Evolutionary conservation across 2,113 vertebrate genomes (phyloP).

Genomic region (Pipa parva): DNA sequence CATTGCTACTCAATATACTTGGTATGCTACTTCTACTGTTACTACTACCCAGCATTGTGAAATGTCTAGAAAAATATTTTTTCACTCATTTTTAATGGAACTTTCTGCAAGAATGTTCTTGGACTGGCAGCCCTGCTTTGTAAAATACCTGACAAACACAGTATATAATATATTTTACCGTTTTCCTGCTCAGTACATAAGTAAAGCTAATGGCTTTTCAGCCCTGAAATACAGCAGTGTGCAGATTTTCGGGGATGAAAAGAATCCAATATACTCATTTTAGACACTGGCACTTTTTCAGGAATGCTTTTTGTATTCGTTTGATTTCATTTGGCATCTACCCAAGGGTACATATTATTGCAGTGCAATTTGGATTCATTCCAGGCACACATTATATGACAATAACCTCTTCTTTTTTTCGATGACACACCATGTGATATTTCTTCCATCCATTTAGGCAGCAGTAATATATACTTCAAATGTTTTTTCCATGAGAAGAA

Average conservation of each 20-base stretch:
- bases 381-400: slow-evolving; percentile 7
- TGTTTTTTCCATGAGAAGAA: not conserved
- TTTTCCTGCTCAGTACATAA: no score
- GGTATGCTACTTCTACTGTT: no score
- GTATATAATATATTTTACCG: not conserved
- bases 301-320: not conserved
- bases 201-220: not conserved
- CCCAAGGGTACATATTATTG: slow-evolving; percentile 3
- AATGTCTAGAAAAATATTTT: no score
- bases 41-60: no score
- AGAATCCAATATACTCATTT: not conserved
- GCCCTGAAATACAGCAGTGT: not conserved
- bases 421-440: slow-evolving; percentile 16
- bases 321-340: slow-evolving; percentile 6
- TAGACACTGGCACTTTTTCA: not conserved
- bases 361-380: slow-evolving; percentile 8
- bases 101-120: no score
- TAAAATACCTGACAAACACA: no score
- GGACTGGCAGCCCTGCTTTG: no score
- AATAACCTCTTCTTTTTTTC: slow-evolving; percentile 24
- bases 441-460: slow-evolving; percentile 7
- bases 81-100: no score
- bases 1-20: no score
- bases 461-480: slow-evolving; percentile 18
- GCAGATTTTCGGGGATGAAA: not conserved